Evolutionary conservation across 2,888 invertebrate genomes (phyloP).

Genomic region (Xanthorhoe designata): DNA sequence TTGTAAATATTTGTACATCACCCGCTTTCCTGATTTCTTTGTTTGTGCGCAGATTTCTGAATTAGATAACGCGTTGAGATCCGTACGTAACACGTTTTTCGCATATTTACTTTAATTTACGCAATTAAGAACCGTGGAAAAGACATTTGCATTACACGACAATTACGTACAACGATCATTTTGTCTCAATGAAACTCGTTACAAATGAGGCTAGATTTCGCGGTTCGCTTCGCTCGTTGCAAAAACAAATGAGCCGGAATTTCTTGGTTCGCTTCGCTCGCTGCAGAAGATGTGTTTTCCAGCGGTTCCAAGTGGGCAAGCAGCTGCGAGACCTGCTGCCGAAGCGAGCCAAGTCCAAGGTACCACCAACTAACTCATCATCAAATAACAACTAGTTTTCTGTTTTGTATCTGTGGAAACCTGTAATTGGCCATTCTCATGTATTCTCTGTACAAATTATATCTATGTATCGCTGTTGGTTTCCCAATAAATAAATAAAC

Average conservation of each 20-base stretch:
- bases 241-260: too few relatives aligned
- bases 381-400: too few relatives aligned
- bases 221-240: too few relatives aligned
- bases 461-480: too few relatives aligned
- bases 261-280: constrained; percentile 13
- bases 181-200: too few relatives aligned
- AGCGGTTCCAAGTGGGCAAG: constrained; percentile 69
- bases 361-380: constrained; percentile 40
- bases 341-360: constrained; percentile 68
- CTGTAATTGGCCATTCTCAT: too few relatives aligned
- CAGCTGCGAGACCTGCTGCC: constrained; percentile 74
- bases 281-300: constrained; percentile 67
- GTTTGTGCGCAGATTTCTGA: neutral
- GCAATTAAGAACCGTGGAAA: neutral
- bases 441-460: too few relatives aligned
- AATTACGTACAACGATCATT: neutral
- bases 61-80: neutral
- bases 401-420: too few relatives aligned
- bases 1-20: neutral
- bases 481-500: too few relatives aligned
- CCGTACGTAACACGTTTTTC: neutral
- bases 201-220: neutral
- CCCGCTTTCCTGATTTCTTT: neutral
- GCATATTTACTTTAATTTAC: neutral
- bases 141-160: neutral